phyloP scores from a whole-genome alignment of 2,113 vertebrate species.

The Donacobius atricapilla region DNA sequence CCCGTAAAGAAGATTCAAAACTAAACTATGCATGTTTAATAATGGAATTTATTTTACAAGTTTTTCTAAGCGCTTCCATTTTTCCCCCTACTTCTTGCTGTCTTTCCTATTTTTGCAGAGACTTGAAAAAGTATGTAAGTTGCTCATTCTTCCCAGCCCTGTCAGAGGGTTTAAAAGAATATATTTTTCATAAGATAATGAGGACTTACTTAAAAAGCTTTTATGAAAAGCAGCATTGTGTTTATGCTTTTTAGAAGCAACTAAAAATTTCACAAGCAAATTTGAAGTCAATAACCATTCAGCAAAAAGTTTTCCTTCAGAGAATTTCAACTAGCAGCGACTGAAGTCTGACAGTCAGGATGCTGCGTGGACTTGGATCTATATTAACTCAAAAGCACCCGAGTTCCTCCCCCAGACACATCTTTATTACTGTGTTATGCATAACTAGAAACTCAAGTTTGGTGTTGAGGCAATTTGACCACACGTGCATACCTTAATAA shows the following conservation, averaged over 20 bases:
- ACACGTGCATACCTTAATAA: not conserved
- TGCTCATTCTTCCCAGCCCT: not conserved
- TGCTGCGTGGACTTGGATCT: not conserved
- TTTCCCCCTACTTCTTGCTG: not conserved
- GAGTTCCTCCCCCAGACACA: not conserved
- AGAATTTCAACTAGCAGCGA: not conserved
- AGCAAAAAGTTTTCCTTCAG: not conserved
- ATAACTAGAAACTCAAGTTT: not conserved
- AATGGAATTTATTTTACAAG: not conserved
- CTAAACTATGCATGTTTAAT: not conserved
- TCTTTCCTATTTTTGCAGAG: not conserved
- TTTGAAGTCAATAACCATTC: not conserved
- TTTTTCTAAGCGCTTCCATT: not conserved
- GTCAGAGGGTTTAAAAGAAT: not conserved
- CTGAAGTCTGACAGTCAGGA: not conserved
- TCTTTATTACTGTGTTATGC: not conserved
- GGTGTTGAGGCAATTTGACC: not conserved
- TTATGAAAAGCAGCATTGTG: not conserved
- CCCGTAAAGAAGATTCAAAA: not conserved
- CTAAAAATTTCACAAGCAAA: not conserved
- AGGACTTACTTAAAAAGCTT: constrained; percentile 7
- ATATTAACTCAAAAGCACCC: not conserved
- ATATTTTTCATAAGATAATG: not conserved
- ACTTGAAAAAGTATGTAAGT: not conserved
- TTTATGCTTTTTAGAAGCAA: not conserved